A percentile compares a stretch with the other conserved stretches of the same genome.
These are phyloP conservation scores for Oxyura jamaicensis DNA, from an alignment of 2,113 vertebrate species.

Conservation along the genomic window DNA sequence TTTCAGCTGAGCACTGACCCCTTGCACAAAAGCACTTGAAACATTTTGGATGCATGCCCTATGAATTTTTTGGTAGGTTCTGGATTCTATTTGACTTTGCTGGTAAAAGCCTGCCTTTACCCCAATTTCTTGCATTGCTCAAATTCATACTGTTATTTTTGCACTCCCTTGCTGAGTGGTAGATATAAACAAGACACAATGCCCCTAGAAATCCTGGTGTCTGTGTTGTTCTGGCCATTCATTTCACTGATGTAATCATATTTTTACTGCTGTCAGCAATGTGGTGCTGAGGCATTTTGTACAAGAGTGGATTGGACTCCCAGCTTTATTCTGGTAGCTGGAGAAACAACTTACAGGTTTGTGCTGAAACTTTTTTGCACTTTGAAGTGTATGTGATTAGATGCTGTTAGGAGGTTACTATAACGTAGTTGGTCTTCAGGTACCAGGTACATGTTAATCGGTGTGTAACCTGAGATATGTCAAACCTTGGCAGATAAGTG, in stretches of 20 bases:
- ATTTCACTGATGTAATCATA: neutral
- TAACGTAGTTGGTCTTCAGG: neutral
- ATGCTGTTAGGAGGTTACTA: neutral
- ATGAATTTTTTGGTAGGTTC: neutral
- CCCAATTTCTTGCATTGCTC: neutral
- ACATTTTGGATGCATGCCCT: neutral
- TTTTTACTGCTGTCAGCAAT: slow-evolving; percentile 8
- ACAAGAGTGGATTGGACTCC: neutral
- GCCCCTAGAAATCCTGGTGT: neutral
- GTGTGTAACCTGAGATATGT: neutral
- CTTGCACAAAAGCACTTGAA: neutral
- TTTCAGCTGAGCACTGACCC: neutral
- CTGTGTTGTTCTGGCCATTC: neutral
- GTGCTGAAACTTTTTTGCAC: neutral
- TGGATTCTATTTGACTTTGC: neutral
- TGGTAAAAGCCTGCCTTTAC: neutral
- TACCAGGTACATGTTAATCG: neutral
- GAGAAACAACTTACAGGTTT: slow-evolving; percentile 5
- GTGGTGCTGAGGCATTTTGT: neutral
- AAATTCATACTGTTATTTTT: neutral
- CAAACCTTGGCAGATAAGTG: neutral
- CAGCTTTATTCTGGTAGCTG: neutral
- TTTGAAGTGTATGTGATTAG: neutral
- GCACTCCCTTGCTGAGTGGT: neutral
- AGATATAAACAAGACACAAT: neutral